phyloP scores from a whole-genome alignment of 2,797 vertebrate species.

The Chanos chanos region DNA sequence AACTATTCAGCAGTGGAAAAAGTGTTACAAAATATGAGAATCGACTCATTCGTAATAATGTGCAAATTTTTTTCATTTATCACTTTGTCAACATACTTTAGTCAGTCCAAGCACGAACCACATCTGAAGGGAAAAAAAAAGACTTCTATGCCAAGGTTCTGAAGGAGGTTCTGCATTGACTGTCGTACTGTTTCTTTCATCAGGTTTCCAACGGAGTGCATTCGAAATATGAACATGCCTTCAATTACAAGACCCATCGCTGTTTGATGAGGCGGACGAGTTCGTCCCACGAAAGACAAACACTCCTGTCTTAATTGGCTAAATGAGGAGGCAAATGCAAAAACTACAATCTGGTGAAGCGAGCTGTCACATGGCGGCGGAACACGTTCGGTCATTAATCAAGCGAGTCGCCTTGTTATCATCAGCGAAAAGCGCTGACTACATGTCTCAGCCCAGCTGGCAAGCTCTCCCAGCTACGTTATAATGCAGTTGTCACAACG shows the following conservation, averaged over 20 bases:
- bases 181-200: no score
- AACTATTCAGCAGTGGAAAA: no score
- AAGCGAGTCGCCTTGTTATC: conserved; percentile 61
- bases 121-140: neutral
- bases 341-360: conserved; percentile 56
- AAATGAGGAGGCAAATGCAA: conserved; percentile 43
- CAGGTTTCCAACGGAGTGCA: no score
- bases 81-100: no score
- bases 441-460: conserved; percentile 12
- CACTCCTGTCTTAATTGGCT: conserved; percentile 57
- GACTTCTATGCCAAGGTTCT: neutral
- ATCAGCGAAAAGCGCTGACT: conserved; percentile 65
- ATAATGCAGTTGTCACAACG: no score
- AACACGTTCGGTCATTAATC: conserved; percentile 60
- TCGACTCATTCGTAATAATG: no score
- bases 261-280: conserved; percentile 25
- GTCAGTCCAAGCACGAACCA: no score
- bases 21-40: no score
- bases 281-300: conserved; percentile 44
- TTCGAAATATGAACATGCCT: conserved; percentile 42
- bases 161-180: no score
- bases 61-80: no score
- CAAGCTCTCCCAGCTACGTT: neutral
- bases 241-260: conserved; percentile 21
- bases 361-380: conserved; percentile 55